Evolutionary conservation across 2,888 invertebrate species (phyloP).

Genomic region (Drosophila cracens): DNA sequence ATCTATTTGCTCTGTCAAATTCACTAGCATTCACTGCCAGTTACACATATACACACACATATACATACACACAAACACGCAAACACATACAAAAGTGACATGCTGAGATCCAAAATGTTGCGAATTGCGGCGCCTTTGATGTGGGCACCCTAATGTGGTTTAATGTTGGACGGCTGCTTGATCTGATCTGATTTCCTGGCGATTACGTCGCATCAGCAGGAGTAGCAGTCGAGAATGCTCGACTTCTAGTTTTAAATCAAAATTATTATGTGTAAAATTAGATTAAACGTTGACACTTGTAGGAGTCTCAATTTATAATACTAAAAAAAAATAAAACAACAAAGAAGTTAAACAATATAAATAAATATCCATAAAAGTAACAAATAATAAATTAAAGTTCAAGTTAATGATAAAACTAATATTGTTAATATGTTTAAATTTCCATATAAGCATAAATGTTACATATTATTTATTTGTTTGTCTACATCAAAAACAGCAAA

Average conservation of each 20-base stretch:
- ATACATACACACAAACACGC: constrained; percentile 10
- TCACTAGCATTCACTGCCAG: constrained; percentile 67
- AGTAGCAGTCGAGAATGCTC: not conserved
- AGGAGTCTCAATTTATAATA: not conserved
- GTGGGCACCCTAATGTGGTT: constrained; percentile 36
- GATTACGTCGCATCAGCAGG: not conserved
- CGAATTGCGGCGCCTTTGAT: constrained; percentile 58
- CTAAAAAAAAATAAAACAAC: no score
- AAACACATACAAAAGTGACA: constrained; percentile 45
- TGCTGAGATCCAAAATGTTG: constrained; percentile 45
- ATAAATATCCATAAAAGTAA: not conserved
- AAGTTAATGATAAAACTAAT: not conserved
- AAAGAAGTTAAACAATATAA: not conserved
- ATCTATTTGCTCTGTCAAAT: constrained; percentile 74
- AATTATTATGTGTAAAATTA: not conserved
- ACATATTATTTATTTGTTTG: not conserved
- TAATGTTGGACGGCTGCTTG: constrained; percentile 10
- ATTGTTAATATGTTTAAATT: not conserved
- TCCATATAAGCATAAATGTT: not conserved
- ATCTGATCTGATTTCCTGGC: constrained; percentile 8
- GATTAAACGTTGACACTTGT: not conserved
- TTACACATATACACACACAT: constrained; percentile 36
- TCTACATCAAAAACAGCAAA: no score
- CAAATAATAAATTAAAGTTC: not conserved
- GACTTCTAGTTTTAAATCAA: not conserved